Base-by-base conservation (phyloP, 2,888 invertebrate species). In the Melitaea athalia region DNA sequence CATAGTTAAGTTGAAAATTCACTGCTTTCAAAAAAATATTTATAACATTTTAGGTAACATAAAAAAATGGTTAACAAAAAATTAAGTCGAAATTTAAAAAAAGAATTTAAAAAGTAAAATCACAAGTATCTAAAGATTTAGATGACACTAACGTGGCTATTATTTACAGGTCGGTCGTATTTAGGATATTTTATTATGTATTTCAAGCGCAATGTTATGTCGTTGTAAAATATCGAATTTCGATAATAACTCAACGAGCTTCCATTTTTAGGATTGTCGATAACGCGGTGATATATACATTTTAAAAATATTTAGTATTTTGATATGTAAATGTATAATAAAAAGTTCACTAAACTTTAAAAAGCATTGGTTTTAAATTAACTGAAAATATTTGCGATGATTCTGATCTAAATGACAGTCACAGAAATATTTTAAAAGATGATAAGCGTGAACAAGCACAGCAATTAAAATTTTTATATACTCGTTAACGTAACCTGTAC, bases 381-480 rank as follows among this genome's bases (percentile, higher is more conserved):
- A 49, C 47, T 55, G 24, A 67, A 67, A 67, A 55, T 67, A 45
- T 49, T 63, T 63, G 15, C 24, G n/a, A 57, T 62, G 15, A 50
- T 45, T 63, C 12, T 24, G 42, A 63, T 63, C 59, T 47, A 57
- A 59, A 43, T 11, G 11, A 61, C 15, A 47, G 50, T 67, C 47
- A 47, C 53, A 55, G 53, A 61, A 61, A 60, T 49, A 42, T 62
- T 24, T n/a, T 49, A 61, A 45, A 24, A n/a, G 55, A 42, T 62
- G 45, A 55, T 33, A 33, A 33, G 33, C 6, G 33, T 33, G 6
- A 5, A 33, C 33, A 6, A 3, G 6, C 6, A 33, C 33, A 33
- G 33, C 33, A 6, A 6, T 33, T 5, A 33, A 33, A 33, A n/a
- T n/a, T n/a, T n/a, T n/a, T n/a, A n/a, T n/a, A n/a, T n/a, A n/a